Evolutionary conservation across 2,888 invertebrate species (phyloP).

Genomic region (Sinhomidia bicolor): DNA sequence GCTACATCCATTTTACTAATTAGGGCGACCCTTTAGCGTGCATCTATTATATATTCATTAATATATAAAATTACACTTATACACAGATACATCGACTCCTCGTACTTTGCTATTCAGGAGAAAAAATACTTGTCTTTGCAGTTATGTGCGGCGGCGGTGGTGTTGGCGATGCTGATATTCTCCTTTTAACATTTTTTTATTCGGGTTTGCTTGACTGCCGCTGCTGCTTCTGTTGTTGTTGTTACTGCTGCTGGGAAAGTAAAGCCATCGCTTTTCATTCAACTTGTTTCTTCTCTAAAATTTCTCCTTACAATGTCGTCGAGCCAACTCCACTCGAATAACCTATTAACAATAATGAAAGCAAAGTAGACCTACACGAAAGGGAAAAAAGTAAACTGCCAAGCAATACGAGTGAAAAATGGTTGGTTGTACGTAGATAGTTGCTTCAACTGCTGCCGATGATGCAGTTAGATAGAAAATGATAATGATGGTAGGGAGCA

Average conservation of each 20-base stretch:
- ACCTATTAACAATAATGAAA: conserved; percentile 64
- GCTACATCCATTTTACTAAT: conserved; percentile 70
- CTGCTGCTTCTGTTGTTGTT: too few species aligned
- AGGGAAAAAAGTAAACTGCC: conserved; percentile 12
- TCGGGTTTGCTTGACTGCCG: too few species aligned
- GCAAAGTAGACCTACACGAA: conserved; percentile 17
- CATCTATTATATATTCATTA: conserved; percentile 33
- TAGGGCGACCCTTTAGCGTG: conserved; percentile 53
- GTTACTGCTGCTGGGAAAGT: too few species aligned
- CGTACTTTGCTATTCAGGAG: not conserved
- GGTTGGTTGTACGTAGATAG: too few species aligned
- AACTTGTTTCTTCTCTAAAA: conserved; percentile 50
- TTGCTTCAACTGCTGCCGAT: too few species aligned
- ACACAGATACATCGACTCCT: conserved; percentile 24
- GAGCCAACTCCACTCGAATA: conserved; percentile 53
- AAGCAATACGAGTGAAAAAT: too few species aligned
- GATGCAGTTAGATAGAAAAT: too few species aligned
- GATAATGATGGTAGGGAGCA: too few species aligned
- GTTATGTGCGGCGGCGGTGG: too few species aligned
- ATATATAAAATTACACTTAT: conserved; percentile 64
- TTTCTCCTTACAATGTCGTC: conserved; percentile 24
- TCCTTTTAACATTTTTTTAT: conserved; percentile 53
- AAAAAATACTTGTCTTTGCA: conserved; percentile 47
- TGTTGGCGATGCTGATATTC: too few species aligned
- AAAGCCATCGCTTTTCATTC: conserved; percentile 33